These are phyloP conservation scores for Chascanopsetta lugubris DNA, from an alignment of 2,113 vertebrate genomes.

Conservation along the genomic window DNA sequence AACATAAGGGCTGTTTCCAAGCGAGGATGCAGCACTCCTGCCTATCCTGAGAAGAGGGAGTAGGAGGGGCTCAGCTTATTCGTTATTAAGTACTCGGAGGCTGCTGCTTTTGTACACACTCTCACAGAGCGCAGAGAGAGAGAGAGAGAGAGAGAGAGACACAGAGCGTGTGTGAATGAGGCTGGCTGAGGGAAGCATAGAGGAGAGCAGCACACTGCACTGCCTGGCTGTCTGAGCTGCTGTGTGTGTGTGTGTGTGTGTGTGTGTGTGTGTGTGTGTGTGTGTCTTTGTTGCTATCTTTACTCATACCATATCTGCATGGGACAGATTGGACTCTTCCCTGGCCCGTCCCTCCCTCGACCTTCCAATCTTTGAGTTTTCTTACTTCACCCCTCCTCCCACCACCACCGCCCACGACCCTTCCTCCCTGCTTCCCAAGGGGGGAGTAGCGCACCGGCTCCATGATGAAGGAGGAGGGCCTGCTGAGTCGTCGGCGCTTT, in stretches of 20 bases:
- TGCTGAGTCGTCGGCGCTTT: conserved; percentile 90
- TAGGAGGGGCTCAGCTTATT: conserved; percentile 65
- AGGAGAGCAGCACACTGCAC: conserved; percentile 36
- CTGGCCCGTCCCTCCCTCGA: conserved; percentile 4
- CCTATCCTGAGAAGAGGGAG: conserved; percentile 60
- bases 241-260: conserved; percentile 30
- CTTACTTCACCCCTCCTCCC: not conserved
- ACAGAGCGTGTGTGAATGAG: conserved; percentile 12
- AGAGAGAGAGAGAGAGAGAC: conserved; percentile 30
- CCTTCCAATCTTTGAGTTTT: conserved; percentile 36
- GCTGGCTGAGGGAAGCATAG: conserved; percentile 33
- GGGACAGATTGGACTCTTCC: conserved; percentile 66
- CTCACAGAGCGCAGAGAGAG: too few relatives aligned
- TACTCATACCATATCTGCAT: conserved; percentile 30
- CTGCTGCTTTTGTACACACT: conserved; percentile 55
- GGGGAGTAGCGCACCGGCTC: conserved; percentile 54
- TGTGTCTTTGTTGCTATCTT: conserved; percentile 11
- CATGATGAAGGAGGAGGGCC: conserved; percentile 93
- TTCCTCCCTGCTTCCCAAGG: conserved; percentile 3
- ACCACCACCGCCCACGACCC: not conserved
- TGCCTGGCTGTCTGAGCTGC: conserved; percentile 42
- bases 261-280: not conserved
- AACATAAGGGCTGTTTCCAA: conserved; percentile 34
- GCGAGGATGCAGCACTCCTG: conserved; percentile 54
- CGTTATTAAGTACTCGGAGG: conserved; percentile 60